These are phyloP conservation scores for Zapornia atra DNA, from an alignment of 2,113 vertebrate species.

Conservation along the genomic window DNA sequence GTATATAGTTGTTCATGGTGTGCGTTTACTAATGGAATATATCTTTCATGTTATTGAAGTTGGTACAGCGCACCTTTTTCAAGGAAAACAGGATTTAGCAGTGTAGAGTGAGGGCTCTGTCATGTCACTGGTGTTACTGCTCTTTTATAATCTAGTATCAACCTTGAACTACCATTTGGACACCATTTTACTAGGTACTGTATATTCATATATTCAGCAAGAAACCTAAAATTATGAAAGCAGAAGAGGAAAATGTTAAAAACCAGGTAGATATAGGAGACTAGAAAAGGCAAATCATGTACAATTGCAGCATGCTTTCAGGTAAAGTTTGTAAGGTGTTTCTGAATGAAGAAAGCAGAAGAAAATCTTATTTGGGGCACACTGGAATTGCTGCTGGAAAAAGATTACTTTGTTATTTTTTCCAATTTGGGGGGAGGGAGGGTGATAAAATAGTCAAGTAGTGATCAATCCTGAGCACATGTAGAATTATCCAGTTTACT, in stretches of 20 bases:
- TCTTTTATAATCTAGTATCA: neutral
- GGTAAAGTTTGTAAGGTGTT: neutral
- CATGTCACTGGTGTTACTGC: neutral
- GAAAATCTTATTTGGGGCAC: neutral
- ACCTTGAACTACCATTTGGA: neutral
- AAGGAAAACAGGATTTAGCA: neutral
- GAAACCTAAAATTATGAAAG: neutral
- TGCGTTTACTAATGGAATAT: neutral
- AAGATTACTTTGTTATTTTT: neutral
- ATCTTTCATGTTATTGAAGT: neutral
- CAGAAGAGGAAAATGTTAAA: neutral
- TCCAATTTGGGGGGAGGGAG: neutral
- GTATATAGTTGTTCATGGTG: neutral
- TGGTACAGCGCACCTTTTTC: neutral
- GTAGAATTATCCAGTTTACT: neutral
- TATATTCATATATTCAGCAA: neutral
- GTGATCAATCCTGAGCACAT: neutral
- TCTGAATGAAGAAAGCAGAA: neutral
- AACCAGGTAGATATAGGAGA: neutral
- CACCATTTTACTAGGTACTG: neutral
- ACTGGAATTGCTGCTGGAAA: neutral
- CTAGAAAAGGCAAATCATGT: neutral
- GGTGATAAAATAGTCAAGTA: neutral
- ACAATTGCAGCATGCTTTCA: neutral
- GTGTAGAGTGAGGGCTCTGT: neutral